A percentile compares a stretch with the other conserved stretches of the same genome.
Conservation (phyloP, 2,113 vertebrate genomes). For the Osmerus eperlanus region DNA sequence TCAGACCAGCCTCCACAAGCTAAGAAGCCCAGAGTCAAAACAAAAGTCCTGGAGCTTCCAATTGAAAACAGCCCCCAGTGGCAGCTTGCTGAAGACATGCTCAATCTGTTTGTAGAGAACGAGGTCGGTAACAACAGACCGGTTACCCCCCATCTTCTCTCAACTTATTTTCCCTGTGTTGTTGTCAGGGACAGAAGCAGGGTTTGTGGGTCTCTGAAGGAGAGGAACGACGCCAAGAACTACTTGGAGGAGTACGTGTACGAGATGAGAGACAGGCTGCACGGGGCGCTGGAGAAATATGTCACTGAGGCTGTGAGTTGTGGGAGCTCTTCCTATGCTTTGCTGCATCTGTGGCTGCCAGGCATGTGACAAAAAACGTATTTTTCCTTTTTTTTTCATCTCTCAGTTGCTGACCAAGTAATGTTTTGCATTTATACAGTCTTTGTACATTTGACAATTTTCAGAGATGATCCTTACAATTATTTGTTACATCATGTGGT, state of each 20-base stretch:
- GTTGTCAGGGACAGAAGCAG: too few relatives aligned
- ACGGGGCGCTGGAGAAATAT: slow-evolving; percentile 86
- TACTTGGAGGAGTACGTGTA: slow-evolving; percentile 96
- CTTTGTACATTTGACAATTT: too few relatives aligned
- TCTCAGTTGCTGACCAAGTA: too few relatives aligned
- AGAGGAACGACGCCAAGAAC: slow-evolving; percentile 96
- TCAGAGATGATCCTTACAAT: too few relatives aligned
- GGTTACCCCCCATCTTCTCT: too few relatives aligned
- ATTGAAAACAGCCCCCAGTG: slow-evolving; percentile 85
- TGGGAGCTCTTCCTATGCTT: too few relatives aligned
- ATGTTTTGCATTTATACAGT: too few relatives aligned
- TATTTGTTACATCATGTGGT: too few relatives aligned
- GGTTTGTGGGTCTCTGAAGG: slow-evolving; percentile 64
- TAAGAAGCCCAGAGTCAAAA: slow-evolving; percentile 98
- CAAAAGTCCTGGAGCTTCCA: slow-evolving; percentile 90
- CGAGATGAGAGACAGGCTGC: slow-evolving; percentile 96
- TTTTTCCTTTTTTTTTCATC: too few relatives aligned
- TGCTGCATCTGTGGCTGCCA: too few relatives aligned
- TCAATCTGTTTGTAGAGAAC: slow-evolving; percentile 90
- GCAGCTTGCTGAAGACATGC: slow-evolving; percentile 86
- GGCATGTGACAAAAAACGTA: too few relatives aligned
- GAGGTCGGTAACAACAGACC: slow-evolving; percentile 75
- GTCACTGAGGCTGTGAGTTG: slow-evolving; percentile 83
- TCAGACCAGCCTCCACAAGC: slow-evolving; percentile 91
- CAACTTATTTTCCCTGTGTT: too few relatives aligned